Evolutionary conservation across 2,888 invertebrate genomes (phyloP).

Genomic region (Chironomus riparius): DNA sequence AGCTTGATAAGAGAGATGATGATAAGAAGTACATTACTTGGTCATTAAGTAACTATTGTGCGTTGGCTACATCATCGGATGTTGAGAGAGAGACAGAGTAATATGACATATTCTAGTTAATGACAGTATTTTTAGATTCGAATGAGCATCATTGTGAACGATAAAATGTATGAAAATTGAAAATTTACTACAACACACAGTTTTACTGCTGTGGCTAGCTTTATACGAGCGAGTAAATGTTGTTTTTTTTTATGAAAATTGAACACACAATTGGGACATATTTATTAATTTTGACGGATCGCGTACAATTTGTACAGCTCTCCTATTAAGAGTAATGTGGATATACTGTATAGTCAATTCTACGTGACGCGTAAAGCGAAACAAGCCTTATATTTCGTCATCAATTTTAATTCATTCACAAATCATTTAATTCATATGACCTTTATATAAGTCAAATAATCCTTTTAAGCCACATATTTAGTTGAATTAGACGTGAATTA

Average conservation of each 20-base stretch:
- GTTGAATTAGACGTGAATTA: neutral
- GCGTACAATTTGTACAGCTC: no score
- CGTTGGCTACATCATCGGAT: neutral
- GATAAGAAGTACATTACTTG: no score
- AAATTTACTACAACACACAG: no score
- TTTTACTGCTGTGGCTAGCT: neutral
- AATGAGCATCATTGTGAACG: neutral
- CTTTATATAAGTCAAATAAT: neutral
- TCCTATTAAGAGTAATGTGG: no score
- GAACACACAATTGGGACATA: neutral
- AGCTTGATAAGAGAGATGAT: neutral
- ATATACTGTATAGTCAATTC: no score
- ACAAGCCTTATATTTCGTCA: neutral
- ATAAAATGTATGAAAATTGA: neutral
- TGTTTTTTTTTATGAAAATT: conserved; percentile 4
- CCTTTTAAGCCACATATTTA: neutral
- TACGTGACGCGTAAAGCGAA: neutral
- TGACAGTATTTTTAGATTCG: conserved; percentile 22
- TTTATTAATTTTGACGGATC: neutral
- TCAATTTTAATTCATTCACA: neutral
- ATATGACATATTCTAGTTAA: neutral
- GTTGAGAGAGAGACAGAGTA: neutral
- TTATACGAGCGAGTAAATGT: neutral
- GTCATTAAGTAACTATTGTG: neutral
- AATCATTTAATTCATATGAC: neutral